phyloP scores from a whole-genome alignment of 2,113 vertebrate genomes.

The Gulo gulo region DNA sequence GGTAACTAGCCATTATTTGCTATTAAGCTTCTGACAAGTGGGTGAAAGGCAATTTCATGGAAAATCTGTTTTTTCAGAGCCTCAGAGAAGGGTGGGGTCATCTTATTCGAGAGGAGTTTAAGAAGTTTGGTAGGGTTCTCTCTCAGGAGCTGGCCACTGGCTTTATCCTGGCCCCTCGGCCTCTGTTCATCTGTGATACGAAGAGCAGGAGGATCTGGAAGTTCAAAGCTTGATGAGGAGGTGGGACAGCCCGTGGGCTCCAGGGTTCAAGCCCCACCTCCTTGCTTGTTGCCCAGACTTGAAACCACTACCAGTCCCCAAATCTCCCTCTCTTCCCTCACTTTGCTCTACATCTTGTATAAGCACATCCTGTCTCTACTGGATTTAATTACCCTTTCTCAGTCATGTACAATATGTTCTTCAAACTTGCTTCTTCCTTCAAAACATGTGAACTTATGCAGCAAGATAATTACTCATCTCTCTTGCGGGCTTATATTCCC shows the following conservation, averaged over 20 bases:
- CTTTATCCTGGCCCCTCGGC: neutral
- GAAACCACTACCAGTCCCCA: neutral
- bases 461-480: conserved; percentile 36
- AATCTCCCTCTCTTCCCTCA: neutral
- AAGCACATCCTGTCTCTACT: conserved; percentile 9
- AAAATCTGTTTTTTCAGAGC: neutral
- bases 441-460: conserved; percentile 14
- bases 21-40: conserved; percentile 23
- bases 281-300: neutral
- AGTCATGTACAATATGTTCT: conserved; percentile 12
- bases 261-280: neutral
- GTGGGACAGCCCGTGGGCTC: neutral
- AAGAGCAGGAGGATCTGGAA: neutral
- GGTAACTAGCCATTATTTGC: neutral
- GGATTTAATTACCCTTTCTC: neutral
- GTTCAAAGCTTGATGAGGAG: neutral
- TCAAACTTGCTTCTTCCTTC: conserved; percentile 26
- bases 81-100: neutral
- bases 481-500: neutral
- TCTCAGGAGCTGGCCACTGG: neutral
- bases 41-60: neutral
- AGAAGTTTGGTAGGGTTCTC: neutral
- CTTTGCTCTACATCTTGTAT: neutral
- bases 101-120: neutral
- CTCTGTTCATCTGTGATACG: neutral